A percentile compares a stretch with the other conserved stretches of the same genome.
Conservation (phyloP, 2,888 invertebrate genomes). For the Trissoscelio sp. region DNA sequence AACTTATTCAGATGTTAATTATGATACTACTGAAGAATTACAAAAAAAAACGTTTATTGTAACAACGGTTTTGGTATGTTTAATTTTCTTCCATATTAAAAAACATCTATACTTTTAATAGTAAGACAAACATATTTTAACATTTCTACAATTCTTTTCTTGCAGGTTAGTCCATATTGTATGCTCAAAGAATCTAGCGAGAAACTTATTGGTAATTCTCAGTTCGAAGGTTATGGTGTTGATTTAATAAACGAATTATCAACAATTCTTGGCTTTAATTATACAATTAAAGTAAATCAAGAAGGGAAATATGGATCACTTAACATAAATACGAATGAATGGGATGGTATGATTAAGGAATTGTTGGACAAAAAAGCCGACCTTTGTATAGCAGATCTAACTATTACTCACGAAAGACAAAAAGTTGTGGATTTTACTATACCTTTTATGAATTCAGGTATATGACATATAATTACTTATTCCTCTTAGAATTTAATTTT, state of each 20-base stretch:
- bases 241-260: slow-evolving; percentile 93
- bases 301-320: slow-evolving; percentile 90
- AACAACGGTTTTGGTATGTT: slow-evolving; percentile 94
- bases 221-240: slow-evolving; percentile 94
- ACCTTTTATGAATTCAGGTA: slow-evolving; percentile 94
- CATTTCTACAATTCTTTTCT: too few species aligned
- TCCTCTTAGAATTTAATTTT: too few species aligned
- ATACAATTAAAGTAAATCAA: slow-evolving; percentile 90
- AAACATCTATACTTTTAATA: too few species aligned
- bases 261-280: slow-evolving; percentile 92
- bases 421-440: slow-evolving; percentile 96
- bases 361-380: slow-evolving; percentile 85
- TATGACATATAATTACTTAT: too few species aligned
- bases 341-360: slow-evolving; percentile 93
- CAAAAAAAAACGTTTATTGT: slow-evolving; percentile 96
- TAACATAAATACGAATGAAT: slow-evolving; percentile 87
- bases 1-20: slow-evolving; percentile 93
- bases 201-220: slow-evolving; percentile 93
- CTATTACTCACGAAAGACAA: slow-evolving; percentile 93
- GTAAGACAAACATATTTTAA: too few species aligned
- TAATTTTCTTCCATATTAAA: too few species aligned
- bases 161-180: slow-evolving; percentile 98
- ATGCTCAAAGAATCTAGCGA: slow-evolving; percentile 96
- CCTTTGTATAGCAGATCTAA: slow-evolving; percentile 95
- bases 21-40: slow-evolving; percentile 94